Evolutionary conservation across 2,888 invertebrate genomes (phyloP).

Genomic region (Cephus spinipes): DNA sequence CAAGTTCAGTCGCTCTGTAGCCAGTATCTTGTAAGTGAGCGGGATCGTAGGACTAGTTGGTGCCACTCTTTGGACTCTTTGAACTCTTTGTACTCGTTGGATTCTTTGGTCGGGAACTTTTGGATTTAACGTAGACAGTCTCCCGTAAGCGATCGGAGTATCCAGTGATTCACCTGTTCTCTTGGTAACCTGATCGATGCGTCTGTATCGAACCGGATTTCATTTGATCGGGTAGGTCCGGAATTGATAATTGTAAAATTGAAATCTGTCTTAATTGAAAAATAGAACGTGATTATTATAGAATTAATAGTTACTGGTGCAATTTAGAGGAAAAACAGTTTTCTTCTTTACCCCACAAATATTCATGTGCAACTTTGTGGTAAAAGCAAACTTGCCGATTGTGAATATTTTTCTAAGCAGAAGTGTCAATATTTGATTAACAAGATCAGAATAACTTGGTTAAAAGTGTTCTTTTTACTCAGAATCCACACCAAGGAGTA

Average conservation of each 20-base stretch:
- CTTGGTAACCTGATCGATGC: conserved; percentile 5
- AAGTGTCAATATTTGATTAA: not conserved
- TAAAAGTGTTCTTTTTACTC: not conserved
- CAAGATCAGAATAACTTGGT: not conserved
- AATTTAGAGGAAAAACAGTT: not conserved
- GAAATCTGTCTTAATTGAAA: not conserved
- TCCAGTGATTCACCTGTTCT: conserved; percentile 20
- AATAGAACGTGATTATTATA: not conserved
- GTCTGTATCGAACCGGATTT: not conserved
- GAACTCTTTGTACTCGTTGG: not conserved
- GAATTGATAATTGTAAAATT: not conserved
- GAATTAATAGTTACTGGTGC: not conserved
- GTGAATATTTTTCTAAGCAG: not conserved
- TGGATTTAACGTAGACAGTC: not conserved
- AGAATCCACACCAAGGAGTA: not conserved
- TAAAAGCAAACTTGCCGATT: not conserved
- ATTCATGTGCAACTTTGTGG: not conserved
- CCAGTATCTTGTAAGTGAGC: not conserved
- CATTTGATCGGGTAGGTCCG: not conserved
- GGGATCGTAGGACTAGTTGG: not conserved
- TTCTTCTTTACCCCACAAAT: not conserved
- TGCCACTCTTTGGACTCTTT: not conserved
- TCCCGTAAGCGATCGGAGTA: conserved; percentile 4
- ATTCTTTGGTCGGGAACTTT: not conserved
- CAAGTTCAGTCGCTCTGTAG: conserved; percentile 34